Evolutionary conservation across 2,888 invertebrate genomes (phyloP), one percentile per base, ranked within the genome.

Genomic region (Gastrophysa polygoni): DNA sequence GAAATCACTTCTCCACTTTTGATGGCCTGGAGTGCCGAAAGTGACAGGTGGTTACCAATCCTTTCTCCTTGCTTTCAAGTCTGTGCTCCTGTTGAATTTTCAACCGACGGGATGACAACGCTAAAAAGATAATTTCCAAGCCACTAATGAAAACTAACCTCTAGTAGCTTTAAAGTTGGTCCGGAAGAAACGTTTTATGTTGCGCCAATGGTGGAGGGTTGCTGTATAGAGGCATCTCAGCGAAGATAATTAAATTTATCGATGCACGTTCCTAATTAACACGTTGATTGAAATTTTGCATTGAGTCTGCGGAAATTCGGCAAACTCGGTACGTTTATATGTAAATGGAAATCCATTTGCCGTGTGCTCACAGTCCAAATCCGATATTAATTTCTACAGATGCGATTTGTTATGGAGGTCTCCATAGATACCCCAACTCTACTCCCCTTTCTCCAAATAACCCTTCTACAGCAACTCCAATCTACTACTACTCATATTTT

Each of bases 241-340:
- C n/a, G 10, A 44, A 20, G 38, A 21, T 54, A 56, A 54, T 54
- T 32, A 38, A 54, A 43, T 54, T 43, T 54, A 44, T 44, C 28
- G 54, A 44, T 11, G 54, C 43, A 24, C 54, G 20, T 34, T 21
- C 29, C 11, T 52, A 52, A 52, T 52, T 52, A 38, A 52, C 52
- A 52, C 52, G 44, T 54, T 43, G 54, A 54, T 54, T 54, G 54
- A 54, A 54, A 43, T 54, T 54, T 54, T 24, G 24, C 28, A 54
- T 54, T n/a, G 43, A 16, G 43, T 54, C 11, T 18, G 38, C 24
- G 11, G n/a, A 7, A 24, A 24, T 21, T n/a, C 24, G 29, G 16
- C 17, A 11, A 24, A 14, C 48, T 18, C 5, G 1, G 24, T 21
- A 16, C 48, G 48, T 21, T 20, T 17, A n/a, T 49, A 21, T 49